A percentile compares a stretch with the other conserved stretches of the same genome.
Conservation (phyloP, 2,888 invertebrate species). For the Plutella xylostella region DNA sequence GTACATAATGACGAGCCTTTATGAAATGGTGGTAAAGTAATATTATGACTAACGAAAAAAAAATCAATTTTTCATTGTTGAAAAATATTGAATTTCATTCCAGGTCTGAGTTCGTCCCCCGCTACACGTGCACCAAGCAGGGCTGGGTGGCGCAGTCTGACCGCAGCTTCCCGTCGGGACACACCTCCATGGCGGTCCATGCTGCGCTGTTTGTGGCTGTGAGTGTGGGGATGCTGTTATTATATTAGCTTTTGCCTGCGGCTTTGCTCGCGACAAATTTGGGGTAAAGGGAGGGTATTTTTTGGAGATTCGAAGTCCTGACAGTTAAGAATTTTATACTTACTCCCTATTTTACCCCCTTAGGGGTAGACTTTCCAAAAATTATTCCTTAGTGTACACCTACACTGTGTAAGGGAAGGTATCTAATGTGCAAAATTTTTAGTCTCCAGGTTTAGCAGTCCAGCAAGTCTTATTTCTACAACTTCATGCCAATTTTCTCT, state of each 20-base stretch:
- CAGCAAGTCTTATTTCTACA: background rate
- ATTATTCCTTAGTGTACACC: background rate
- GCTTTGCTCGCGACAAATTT: background rate
- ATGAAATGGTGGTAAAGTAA: background rate
- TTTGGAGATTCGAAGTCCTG: background rate
- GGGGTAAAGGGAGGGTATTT: background rate
- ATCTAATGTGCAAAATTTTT: no score
- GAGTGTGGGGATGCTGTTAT: constrained; percentile 43
- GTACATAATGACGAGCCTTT: background rate
- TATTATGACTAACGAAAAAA: background rate
- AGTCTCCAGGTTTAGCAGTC: background rate
- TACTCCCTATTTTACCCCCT: background rate
- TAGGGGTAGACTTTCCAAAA: background rate
- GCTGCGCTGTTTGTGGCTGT: constrained; percentile 72
- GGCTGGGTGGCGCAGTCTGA: constrained; percentile 71
- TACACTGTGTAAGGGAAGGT: background rate
- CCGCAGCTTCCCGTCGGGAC: constrained; percentile 81
- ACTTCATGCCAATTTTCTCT: no score
- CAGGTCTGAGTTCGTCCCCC: constrained; percentile 63
- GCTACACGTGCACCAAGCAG: constrained; percentile 75
- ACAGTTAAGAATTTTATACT: background rate
- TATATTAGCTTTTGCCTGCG: background rate
- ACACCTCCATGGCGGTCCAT: constrained; percentile 77
- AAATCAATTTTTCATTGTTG: background rate
- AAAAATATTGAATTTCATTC: constrained; percentile 11